phyloP scores from a whole-genome alignment of 1,140 invertebrate species.

The Hycleus cichorii region DNA sequence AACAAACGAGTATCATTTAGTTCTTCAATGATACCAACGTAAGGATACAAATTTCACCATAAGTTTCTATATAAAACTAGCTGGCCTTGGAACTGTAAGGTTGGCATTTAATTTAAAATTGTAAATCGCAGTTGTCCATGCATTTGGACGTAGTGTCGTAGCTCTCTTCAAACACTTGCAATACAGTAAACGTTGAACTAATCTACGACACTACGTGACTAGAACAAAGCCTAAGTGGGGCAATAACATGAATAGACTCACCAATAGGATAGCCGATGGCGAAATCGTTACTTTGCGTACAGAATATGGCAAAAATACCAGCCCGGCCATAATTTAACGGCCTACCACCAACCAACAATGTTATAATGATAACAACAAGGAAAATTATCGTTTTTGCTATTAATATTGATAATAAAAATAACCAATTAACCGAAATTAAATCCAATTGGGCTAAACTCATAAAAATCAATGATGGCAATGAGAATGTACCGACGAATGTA shows the following conservation, averaged over 20 bases:
- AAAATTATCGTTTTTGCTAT: conserved; percentile 84
- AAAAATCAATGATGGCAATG: conserved; percentile 87
- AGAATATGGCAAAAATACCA: conserved; percentile 90
- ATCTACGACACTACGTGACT: too few species aligned
- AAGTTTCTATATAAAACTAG: too few species aligned
- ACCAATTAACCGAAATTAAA: conserved; percentile 81
- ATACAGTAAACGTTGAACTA: too few species aligned
- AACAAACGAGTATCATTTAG: too few species aligned
- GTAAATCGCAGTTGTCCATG: too few species aligned
- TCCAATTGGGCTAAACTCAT: conserved; percentile 79
- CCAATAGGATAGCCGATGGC: conserved; percentile 93
- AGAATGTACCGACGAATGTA: conserved; percentile 89
- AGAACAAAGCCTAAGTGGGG: too few species aligned
- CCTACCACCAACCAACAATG: conserved; percentile 63
- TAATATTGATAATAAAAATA: conserved; percentile 77
- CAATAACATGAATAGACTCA: conserved; percentile 46
- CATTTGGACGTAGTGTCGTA: too few species aligned
- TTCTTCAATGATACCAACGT: too few species aligned
- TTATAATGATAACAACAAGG: conserved; percentile 69
- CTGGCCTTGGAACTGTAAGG: too few species aligned
- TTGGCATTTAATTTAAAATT: too few species aligned
- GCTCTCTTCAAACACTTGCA: too few species aligned
- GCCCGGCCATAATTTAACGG: conserved; percentile 75
- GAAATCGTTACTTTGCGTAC: conserved; percentile 97
- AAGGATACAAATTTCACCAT: too few species aligned